A percentile compares a stretch with the other conserved stretches of the same genome.
These are phyloP conservation scores for Limnephilus marmoratus DNA, from an alignment of 2,888 invertebrate genomes.

Conservation along the genomic window DNA sequence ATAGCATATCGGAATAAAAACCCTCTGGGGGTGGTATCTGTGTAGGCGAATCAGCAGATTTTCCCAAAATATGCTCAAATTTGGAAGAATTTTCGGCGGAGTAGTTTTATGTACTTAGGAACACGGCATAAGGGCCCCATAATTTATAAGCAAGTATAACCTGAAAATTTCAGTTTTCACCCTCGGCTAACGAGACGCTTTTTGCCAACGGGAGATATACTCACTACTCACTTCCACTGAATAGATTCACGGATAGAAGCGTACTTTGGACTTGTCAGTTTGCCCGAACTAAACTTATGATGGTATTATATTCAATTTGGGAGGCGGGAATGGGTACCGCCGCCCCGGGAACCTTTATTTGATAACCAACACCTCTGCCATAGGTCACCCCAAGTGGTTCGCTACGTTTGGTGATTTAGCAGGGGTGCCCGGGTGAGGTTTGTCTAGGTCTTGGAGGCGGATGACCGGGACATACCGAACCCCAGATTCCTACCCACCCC, in stretches of 20 bases:
- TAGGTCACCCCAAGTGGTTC: too few relatives aligned
- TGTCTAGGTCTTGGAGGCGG: too few relatives aligned
- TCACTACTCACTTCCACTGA: neutral
- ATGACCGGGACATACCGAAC: too few relatives aligned
- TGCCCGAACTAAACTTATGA: neutral
- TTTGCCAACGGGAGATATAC: neutral
- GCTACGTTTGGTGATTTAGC: too few relatives aligned
- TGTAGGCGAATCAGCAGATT: slow-evolving; percentile 29
- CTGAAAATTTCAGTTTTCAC: slow-evolving; percentile 20
- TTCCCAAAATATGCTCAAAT: slow-evolving; percentile 23
- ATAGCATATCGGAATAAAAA: slow-evolving; percentile 37
- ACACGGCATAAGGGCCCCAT: slow-evolving; percentile 11
- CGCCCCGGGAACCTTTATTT: too few relatives aligned
- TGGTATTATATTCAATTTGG: too few relatives aligned
- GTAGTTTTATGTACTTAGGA: slow-evolving; percentile 40
- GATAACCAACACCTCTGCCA: too few relatives aligned
- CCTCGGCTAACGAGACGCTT: slow-evolving; percentile 17
- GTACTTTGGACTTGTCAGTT: neutral
- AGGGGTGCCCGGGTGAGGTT: too few relatives aligned
- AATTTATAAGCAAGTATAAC: slow-evolving; percentile 5
- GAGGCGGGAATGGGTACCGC: too few relatives aligned
- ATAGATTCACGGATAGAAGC: neutral
- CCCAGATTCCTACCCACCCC: too few relatives aligned
- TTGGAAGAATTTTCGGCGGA: slow-evolving; percentile 31
- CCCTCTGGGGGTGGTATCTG: slow-evolving; percentile 22